A percentile compares a stretch with the other conserved stretches of the same genome.
These are phyloP conservation scores for Pelodiscus sinensis DNA, from an alignment of 2,113 vertebrate genomes.

Conservation along the genomic window DNA sequence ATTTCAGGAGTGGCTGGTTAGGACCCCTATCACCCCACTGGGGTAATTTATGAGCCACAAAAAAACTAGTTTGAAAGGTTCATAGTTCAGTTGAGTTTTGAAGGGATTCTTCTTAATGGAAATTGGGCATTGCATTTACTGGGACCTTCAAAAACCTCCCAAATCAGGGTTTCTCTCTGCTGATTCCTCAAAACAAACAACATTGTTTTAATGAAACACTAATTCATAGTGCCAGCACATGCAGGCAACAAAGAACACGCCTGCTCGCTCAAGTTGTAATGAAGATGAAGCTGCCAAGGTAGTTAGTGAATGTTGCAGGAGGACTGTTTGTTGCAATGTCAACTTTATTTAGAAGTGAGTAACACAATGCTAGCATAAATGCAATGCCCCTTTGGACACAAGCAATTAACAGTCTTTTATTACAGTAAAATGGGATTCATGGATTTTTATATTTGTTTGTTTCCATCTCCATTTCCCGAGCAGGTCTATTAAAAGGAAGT, in stretches of 20 bases:
- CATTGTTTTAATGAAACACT: neutral
- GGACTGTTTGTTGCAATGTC: neutral
- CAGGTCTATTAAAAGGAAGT: constrained; percentile 1
- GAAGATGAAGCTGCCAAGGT: rapidly evolving
- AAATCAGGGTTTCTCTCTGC: neutral
- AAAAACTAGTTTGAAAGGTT: neutral
- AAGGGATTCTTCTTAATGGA: neutral
- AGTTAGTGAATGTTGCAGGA: rapidly evolving
- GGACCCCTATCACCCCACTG: neutral
- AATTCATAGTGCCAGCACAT: neutral
- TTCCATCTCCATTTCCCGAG: neutral
- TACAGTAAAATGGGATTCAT: neutral
- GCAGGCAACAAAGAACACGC: neutral
- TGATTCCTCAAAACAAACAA: neutral
- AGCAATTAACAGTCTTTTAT: constrained; percentile 25
- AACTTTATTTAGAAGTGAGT: neutral
- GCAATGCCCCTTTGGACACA: neutral
- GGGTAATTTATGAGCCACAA: neutral
- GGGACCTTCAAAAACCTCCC: neutral
- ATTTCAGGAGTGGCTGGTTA: neutral
- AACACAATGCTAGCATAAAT: neutral
- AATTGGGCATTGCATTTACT: neutral
- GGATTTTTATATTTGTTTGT: neutral
- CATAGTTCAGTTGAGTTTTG: neutral
- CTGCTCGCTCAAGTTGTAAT: neutral